Conservation (phyloP, 30 jellyfish, hydroid and myxozoan genomes). For the Aurelia sp. region DNA sequence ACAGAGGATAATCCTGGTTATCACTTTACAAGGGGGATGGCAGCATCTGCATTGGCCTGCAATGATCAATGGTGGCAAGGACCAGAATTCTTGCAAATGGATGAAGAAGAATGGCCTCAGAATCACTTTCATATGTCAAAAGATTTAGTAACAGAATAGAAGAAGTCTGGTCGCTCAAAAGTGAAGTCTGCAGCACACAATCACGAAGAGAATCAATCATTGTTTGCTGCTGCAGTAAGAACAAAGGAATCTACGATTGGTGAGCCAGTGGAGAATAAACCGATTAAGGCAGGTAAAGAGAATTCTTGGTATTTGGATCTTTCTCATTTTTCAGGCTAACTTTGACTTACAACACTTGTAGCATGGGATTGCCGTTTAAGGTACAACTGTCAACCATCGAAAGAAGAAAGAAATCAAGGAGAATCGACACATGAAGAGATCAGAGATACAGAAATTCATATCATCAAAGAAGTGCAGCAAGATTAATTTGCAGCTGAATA, state of each 20-base stretch:
- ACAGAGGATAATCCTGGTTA: slow-evolving; percentile 46
- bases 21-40: slow-evolving; percentile 17
- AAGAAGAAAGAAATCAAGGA: no score
- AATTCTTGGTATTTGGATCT: not conserved
- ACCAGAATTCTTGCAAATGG: slow-evolving; percentile 24
- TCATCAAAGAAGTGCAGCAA: slow-evolving; percentile 28
- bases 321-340: slow-evolving; percentile 37
- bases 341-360: slow-evolving; percentile 22
- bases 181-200: not conserved
- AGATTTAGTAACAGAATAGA: not conserved
- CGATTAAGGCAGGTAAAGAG: not conserved
- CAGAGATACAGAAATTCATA: slow-evolving; percentile 1
- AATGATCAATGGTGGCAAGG: slow-evolving; percentile 31
- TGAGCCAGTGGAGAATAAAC: not conserved
- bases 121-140: not conserved
- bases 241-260: not conserved
- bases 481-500: slow-evolving; percentile 22
- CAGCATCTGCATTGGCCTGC: slow-evolving; percentile 5
- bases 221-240: not conserved
- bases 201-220: not conserved
- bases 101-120: slow-evolving; percentile 47
- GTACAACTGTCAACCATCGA: slow-evolving; percentile 12
- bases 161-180: not conserved
- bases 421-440: not conserved
- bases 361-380: no score